Evolutionary conservation across 2,113 vertebrate genomes (phyloP), one percentile per base, ranked within the genome.

Genomic region (Spea bombifrons): DNA sequence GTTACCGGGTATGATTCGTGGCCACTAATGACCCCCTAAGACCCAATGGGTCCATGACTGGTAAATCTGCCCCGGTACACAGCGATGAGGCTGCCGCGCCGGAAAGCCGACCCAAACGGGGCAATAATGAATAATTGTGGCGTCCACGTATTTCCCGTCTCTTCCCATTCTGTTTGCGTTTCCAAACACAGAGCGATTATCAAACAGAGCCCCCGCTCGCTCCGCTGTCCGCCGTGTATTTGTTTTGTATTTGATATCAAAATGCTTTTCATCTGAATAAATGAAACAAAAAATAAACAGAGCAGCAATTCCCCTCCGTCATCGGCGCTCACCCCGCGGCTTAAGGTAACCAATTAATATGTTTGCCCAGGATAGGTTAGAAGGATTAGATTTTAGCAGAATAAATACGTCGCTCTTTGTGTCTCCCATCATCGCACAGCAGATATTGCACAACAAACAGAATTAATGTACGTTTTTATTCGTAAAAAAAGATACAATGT

Each of bases 161-260:
- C 69, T 77, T 77, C 66, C 70, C 6, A 63, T 50, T 43, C 6
- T 77, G 66, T 77, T 77, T 69, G 69, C 46, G 47, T 77, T 77
- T 77, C 75, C 75, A 63, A 63, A 77, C 67, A 77, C 75, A 77
- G 53, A 63, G 63, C 50, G 48, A 61, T 77, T 63, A 55, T 50
- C 64, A 75, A 75, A 75, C 67, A 77, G 70, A 43, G 53, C 53
- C 47, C 75, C 70, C 70, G 75, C 59, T 77, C 75, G 43, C 49
- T 46, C 47, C 70, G 75, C 70, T 69, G 66, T 77, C 75, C 61
- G 57, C 70, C 75, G 70, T 77, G 49, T 77, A 61, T 77, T 77
- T 77, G 68, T 52, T 69, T 77, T 47, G 75, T 77, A 49, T 69
- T 77, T 77, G 75, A 77, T 77, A 77, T 77, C 75, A 77, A 77